phyloP scores from a whole-genome alignment of 2,797 vertebrate genomes.

The Valencia hispanica region DNA sequence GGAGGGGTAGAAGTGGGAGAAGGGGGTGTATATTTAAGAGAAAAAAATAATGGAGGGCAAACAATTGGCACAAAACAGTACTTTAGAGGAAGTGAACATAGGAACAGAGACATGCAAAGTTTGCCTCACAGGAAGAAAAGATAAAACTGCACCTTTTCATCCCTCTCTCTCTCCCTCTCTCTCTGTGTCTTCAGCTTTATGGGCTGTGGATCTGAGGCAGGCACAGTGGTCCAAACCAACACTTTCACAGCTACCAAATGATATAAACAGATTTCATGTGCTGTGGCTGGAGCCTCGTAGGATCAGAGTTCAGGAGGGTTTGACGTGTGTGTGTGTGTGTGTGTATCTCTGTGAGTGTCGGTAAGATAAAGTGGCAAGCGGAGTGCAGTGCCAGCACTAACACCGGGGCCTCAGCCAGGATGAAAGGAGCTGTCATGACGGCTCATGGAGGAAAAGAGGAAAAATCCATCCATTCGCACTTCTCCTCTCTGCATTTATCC shows the following conservation, averaged over 20 bases:
- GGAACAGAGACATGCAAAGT: slow-evolving; percentile 12
- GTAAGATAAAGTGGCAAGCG: slow-evolving; percentile 72
- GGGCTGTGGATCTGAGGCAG: slow-evolving; percentile 52
- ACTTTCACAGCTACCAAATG: slow-evolving; percentile 77
- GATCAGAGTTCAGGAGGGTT: slow-evolving; percentile 67
- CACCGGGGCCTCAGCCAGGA: slow-evolving; percentile 77
- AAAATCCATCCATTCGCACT: slow-evolving; percentile 76
- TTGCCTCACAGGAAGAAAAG: slow-evolving; percentile 14
- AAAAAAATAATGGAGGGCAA: slow-evolving; percentile 12
- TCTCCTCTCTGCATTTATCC: slow-evolving; percentile 64
- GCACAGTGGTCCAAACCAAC: slow-evolving; percentile 71
- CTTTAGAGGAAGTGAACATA: slow-evolving; percentile 24
- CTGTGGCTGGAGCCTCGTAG: slow-evolving; percentile 72
- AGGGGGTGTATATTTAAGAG: neutral
- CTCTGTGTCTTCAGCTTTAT: slow-evolving; percentile 41
- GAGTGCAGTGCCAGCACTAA: slow-evolving; percentile 80
- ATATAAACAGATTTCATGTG: slow-evolving; percentile 83
- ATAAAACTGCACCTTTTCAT: slow-evolving; percentile 3
- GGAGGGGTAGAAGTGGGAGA: slow-evolving; percentile 25
- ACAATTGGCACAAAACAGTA: slow-evolving; percentile 1
- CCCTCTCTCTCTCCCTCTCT: slow-evolving; percentile 12
- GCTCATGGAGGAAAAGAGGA: slow-evolving; percentile 74
- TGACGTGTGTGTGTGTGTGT: slow-evolving; percentile 36
- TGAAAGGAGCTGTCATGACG: slow-evolving; percentile 84
- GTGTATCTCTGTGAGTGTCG: slow-evolving; percentile 26